These are phyloP conservation scores for Drosophila sp. DNA, from an alignment of 1,140 invertebrate genomes.

Conservation along the genomic window DNA sequence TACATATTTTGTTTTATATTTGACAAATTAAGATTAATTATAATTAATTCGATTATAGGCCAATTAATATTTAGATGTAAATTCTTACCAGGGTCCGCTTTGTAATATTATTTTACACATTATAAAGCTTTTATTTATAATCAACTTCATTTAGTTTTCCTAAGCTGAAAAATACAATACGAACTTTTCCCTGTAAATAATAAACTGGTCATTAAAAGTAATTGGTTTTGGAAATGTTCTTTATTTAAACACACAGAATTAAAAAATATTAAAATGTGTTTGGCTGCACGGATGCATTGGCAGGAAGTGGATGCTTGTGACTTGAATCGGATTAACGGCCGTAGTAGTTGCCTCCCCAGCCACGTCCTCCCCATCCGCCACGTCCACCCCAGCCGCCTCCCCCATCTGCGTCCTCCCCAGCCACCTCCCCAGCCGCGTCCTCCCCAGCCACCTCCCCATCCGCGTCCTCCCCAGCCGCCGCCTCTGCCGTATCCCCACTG, in stretches of 20 bases:
- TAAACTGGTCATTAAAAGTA: neutral
- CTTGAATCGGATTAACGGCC: neutral
- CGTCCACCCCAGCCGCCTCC: constrained; percentile 11
- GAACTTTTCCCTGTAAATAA: neutral
- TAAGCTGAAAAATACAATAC: too few species aligned
- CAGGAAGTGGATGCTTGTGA: too few species aligned
- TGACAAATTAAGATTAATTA: too few species aligned
- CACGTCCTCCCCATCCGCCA: constrained; percentile 2
- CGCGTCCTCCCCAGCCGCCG: constrained; percentile 18
- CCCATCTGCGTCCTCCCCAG: constrained; percentile 16
- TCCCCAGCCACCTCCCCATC: constrained; percentile 28
- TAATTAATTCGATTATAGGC: too few species aligned
- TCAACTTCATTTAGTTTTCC: too few species aligned
- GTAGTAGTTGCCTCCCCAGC: constrained; percentile 2
- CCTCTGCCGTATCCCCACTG: constrained; percentile 34
- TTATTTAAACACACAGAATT: constrained; percentile 39
- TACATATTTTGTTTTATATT: too few species aligned
- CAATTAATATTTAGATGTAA: too few species aligned
- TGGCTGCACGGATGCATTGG: neutral
- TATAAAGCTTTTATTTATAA: too few species aligned
- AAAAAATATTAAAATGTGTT: neutral
- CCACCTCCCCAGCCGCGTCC: constrained; percentile 10
- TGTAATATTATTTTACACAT: too few species aligned
- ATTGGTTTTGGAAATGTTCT: constrained; percentile 40
- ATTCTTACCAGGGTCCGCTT: too few species aligned